A percentile compares a stretch with the other conserved stretches of the same genome.
These are phyloP conservation scores for Polydrusus cervinus DNA, from an alignment of 2,888 invertebrate genomes.

Conservation along the genomic window DNA sequence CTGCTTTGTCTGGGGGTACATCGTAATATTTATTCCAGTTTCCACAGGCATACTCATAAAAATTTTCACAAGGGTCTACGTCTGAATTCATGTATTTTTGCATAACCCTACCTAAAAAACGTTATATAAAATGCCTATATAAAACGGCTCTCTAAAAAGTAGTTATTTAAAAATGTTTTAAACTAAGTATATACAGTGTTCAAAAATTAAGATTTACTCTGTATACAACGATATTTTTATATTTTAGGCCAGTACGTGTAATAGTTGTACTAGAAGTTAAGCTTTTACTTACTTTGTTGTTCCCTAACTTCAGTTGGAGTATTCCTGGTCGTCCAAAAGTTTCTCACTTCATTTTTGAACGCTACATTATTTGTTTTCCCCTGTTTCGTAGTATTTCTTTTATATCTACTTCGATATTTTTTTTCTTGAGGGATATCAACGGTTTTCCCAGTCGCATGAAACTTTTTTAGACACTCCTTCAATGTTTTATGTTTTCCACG, in stretches of 20 bases:
- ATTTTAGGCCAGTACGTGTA: no score
- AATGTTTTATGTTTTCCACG: slow-evolving; percentile 42
- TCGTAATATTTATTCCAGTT: slow-evolving; percentile 90
- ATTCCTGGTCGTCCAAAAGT: slow-evolving; percentile 26
- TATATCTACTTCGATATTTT: slow-evolving; percentile 36
- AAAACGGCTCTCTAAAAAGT: no score
- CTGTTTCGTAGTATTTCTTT: slow-evolving; percentile 29
- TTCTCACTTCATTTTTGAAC: slow-evolving; percentile 17
- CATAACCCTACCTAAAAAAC: slow-evolving; percentile 74
- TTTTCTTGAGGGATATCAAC: slow-evolving; percentile 30
- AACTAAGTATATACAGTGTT: no score
- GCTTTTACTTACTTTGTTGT: slow-evolving; percentile 26
- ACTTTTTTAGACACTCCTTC: slow-evolving; percentile 41
- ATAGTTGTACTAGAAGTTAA: no score
- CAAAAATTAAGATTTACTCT: no score
- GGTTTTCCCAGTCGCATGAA: slow-evolving; percentile 27
- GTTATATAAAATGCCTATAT: no score
- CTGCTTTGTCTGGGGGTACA: slow-evolving; percentile 91
- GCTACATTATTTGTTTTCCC: slow-evolving; percentile 7
- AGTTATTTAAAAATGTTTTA: no score
- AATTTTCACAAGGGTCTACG: slow-evolving; percentile 86
- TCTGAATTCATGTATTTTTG: slow-evolving; percentile 82
- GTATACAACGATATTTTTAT: no score
- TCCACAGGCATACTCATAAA: slow-evolving; percentile 90
- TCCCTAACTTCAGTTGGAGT: slow-evolving; percentile 23